These are phyloP conservation scores for Drosophila prostipennis DNA, from an alignment of 2,888 invertebrate species.

Conservation along the genomic window DNA sequence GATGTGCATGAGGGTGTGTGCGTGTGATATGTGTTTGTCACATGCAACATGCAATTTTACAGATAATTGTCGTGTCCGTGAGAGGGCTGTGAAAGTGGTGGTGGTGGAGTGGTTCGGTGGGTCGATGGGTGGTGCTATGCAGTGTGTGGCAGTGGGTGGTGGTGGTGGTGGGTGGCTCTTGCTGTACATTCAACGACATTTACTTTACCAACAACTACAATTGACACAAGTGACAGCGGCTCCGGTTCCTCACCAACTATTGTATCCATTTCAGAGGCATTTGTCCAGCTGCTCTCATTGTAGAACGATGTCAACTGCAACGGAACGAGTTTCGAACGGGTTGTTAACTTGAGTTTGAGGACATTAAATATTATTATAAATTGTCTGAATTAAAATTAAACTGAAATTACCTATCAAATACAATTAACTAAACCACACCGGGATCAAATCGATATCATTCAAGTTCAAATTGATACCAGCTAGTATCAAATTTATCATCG, in stretches of 20 bases:
- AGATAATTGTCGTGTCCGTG: constrained; percentile 48
- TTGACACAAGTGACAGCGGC: constrained; percentile 91
- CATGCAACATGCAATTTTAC: constrained; percentile 60
- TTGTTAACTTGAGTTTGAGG: background rate
- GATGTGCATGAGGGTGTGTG: constrained; percentile 9
- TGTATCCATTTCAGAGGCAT: constrained; percentile 83
- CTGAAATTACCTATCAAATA: too few species aligned
- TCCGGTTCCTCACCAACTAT: constrained; percentile 88
- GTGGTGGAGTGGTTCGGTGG: background rate
- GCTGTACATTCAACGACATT: constrained; percentile 84
- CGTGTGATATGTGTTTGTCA: constrained; percentile 28
- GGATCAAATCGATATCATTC: too few species aligned
- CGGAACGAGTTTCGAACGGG: background rate
- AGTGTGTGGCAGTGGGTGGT: constrained; percentile 10
- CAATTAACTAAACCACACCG: too few species aligned
- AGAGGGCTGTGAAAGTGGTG: constrained; percentile 10
- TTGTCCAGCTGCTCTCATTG: constrained; percentile 84
- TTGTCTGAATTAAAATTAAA: background rate
- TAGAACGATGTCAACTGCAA: constrained; percentile 83
- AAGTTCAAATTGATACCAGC: too few species aligned
- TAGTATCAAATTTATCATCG: too few species aligned
- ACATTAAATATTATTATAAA: background rate
- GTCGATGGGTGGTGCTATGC: constrained; percentile 8
- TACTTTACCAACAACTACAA: constrained; percentile 91
- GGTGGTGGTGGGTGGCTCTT: constrained; percentile 19